Conservation (phyloP, 1,140 invertebrate genomes). For the Cyphomyrmex costatus region DNA sequence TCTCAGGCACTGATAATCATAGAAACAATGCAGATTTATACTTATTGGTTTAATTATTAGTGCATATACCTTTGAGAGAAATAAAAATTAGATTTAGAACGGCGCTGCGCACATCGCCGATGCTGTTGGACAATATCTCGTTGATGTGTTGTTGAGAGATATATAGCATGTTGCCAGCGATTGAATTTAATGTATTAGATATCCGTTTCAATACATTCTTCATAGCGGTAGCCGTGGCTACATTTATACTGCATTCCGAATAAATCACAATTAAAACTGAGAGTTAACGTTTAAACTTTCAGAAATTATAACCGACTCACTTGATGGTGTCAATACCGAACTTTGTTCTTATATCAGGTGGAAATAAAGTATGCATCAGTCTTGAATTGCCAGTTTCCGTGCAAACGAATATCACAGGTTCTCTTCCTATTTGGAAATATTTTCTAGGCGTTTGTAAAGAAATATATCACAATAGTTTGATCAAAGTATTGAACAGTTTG, state of each 20-base stretch:
- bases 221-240: constrained; percentile 89
- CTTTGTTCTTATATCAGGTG: constrained; percentile 87
- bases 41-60: neutral
- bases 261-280: constrained; percentile 14
- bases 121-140: constrained; percentile 89
- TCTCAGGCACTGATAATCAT: constrained; percentile 56
- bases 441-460: constrained; percentile 84
- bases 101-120: constrained; percentile 91
- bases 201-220: constrained; percentile 90
- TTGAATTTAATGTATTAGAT: constrained; percentile 86
- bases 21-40: constrained; percentile 12
- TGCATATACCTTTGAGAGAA: constrained; percentile 88
- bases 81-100: constrained; percentile 91
- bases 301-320: constrained; percentile 82
- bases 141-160: constrained; percentile 88
- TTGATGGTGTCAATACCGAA: constrained; percentile 89
- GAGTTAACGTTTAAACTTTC: constrained; percentile 10
- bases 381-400: constrained; percentile 89
- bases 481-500: constrained; percentile 2
- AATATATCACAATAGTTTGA: constrained; percentile 36
- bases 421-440: constrained; percentile 88
- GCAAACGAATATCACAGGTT: constrained; percentile 91
- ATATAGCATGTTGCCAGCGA: constrained; percentile 86
- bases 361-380: constrained; percentile 89
- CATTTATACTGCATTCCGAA: constrained; percentile 88